Evolutionary conservation across 2,797 vertebrate genomes (phyloP), one percentile per base, ranked within the genome.

Genomic region (Yasuhikotakia modesta): DNA sequence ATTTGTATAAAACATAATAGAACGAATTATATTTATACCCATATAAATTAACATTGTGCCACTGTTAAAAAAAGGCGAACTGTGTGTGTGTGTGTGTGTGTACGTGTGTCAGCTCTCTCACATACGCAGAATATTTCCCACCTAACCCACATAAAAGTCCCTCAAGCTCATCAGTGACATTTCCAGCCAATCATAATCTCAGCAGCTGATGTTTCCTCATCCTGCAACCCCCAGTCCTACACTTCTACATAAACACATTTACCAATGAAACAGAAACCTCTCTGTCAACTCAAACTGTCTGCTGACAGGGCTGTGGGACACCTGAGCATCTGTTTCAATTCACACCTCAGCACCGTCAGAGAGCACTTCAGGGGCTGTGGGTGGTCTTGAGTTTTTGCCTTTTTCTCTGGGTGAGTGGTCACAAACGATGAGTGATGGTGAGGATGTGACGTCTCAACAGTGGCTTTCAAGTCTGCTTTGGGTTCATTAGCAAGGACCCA

Each of bases 351-450:
- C 35, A 35, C 65, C 81, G 58, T 68, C 35, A 57, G 12, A 69
- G 24, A 72, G 46, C 58, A 45, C 60, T 72, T 52, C 52, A 39
- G 52, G n/a, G 55, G 58, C 21, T 58, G 16, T 64, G 45, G 35
- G 60, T 79, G 86, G 80, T 78, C 79, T 85, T 82, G 83, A 35
- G 81, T 80, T 82, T 3, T 79, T 61, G 85, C 43, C 24, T 32
- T 90, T 89, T 83, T 86, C 81, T 43, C 46, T 70, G 46, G 46
- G 13, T 21, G 52, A 61, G 39, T 82, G 52, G 78, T 67, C 19
- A 16, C 77, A 74, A 66, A 22, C 5, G 83, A 81, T 78, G 66
- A 39, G 39, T 32, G 53, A 17, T 17, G 24, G 17, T 16, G n/a
- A 35, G 13, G 16, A 27, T 5, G 21, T 55, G 53, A 55, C 22